Evolutionary conservation across 2,797 vertebrate genomes (phyloP).

Genomic region (Passerculus sandwichensis): DNA sequence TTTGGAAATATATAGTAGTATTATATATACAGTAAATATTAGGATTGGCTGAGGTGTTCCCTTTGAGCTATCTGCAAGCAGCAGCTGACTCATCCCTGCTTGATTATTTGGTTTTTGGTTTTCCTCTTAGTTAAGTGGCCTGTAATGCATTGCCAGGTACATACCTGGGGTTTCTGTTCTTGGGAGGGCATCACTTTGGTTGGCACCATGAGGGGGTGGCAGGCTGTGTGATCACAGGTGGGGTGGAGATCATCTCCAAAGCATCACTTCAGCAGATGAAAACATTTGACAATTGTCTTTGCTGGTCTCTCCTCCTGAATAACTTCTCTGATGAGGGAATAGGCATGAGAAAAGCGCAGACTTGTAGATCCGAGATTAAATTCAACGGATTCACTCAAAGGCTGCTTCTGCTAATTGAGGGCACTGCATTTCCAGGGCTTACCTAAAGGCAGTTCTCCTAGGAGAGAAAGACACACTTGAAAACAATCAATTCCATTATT

Average conservation of each 20-base stretch:
- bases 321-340: background rate
- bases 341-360: background rate
- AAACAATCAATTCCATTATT: constrained; percentile 6
- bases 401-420: background rate
- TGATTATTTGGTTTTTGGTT: background rate
- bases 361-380: background rate
- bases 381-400: background rate
- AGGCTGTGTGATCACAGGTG: background rate
- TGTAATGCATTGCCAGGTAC: background rate
- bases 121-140: background rate
- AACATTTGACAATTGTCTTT: background rate
- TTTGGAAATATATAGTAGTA: background rate
- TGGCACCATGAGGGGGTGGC: background rate
- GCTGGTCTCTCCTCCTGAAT: background rate
- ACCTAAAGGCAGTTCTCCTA: background rate
- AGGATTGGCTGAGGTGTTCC: background rate
- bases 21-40: background rate
- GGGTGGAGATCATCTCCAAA: background rate
- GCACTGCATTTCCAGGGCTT: background rate
- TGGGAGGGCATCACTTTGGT: background rate
- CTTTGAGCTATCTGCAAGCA: background rate
- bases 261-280: background rate
- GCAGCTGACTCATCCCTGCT: background rate
- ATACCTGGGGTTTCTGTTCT: background rate
- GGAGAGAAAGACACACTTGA: constrained; percentile 3